These are phyloP conservation scores for Ectropis crepuscularia DNA, from an alignment of 2,888 invertebrate genomes.

Conservation along the genomic window DNA sequence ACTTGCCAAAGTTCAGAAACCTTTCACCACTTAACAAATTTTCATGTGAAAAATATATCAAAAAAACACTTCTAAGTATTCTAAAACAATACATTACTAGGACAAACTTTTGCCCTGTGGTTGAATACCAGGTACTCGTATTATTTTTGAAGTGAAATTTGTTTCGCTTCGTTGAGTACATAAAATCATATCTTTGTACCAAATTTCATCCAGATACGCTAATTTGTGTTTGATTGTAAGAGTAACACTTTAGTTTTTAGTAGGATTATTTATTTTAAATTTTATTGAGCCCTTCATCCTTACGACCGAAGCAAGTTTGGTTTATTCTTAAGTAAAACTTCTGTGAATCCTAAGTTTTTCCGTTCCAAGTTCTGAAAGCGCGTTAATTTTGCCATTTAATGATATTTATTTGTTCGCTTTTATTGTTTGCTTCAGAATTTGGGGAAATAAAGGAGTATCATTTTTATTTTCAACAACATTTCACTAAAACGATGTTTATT, in stretches of 20 bases:
- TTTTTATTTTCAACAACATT: slow-evolving; percentile 6
- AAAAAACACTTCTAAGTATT: slow-evolving; percentile 20
- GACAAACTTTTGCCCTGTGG: too few species aligned
- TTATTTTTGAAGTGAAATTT: too few species aligned
- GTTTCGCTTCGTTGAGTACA: too few species aligned
- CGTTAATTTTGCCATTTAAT: slow-evolving; percentile 53
- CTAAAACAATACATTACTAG: not conserved
- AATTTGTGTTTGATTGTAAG: not conserved
- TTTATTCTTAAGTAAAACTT: slow-evolving; percentile 57
- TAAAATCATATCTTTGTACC: too few species aligned
- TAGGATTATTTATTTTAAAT: slow-evolving; percentile 35
- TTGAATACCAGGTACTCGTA: too few species aligned
- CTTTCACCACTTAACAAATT: slow-evolving; percentile 5
- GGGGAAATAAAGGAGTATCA: slow-evolving; percentile 5
- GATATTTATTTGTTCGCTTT: slow-evolving; percentile 45
- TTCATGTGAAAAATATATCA: slow-evolving; percentile 25
- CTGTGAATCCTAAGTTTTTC: slow-evolving; percentile 47
- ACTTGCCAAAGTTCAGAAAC: not conserved
- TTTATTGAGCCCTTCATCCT: slow-evolving; percentile 49
- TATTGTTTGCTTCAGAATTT: slow-evolving; percentile 33
- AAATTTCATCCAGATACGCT: too few species aligned
- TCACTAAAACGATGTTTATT: not conserved
- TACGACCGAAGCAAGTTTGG: slow-evolving; percentile 48
- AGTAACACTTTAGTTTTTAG: not conserved
- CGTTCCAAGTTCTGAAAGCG: slow-evolving; percentile 47